Percentiles rank a stretch among this genome's conserved stretches.
Conservation (phyloP, 2,888 invertebrate genomes). For the Lasioglossum oenotherae region DNA sequence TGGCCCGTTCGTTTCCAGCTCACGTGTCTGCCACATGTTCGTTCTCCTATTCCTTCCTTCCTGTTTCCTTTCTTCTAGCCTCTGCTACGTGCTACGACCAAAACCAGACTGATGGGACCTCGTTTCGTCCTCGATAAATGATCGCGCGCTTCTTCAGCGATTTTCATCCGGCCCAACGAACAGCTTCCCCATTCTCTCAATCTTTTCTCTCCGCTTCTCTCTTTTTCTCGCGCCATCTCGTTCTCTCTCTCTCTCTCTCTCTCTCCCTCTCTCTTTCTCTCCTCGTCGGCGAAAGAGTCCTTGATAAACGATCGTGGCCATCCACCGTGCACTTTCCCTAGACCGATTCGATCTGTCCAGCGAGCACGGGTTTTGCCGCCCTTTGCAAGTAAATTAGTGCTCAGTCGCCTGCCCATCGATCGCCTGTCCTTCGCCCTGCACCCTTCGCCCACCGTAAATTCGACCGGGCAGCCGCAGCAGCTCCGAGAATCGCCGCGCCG, state of each 20-base stretch:
- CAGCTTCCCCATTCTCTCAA: constrained; percentile 31
- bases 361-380: constrained; percentile 48
- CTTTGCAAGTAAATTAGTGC: constrained; percentile 59
- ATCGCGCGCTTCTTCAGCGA: constrained; percentile 68
- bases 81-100: constrained; percentile 46
- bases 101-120: constrained; percentile 61
- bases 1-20: constrained; percentile 62
- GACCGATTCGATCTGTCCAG: constrained; percentile 49
- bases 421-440: constrained; percentile 14
- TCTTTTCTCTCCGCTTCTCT: neutral
- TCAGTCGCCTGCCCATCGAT: constrained; percentile 43
- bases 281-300: constrained; percentile 46
- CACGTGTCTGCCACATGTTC: constrained; percentile 70
- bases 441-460: constrained; percentile 23
- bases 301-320: constrained; percentile 63
- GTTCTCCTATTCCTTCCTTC: constrained; percentile 67
- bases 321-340: constrained; percentile 47
- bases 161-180: constrained; percentile 65
- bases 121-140: constrained; percentile 67
- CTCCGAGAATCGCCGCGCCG: neutral
- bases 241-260: neutral
- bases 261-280: neutral
- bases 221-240: neutral
- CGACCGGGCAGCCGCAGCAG: neutral
- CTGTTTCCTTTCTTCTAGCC: constrained; percentile 52